Conservation (phyloP, 35 echinoderm and acorn worm species). For the Stichopus chloronotus region DNA sequence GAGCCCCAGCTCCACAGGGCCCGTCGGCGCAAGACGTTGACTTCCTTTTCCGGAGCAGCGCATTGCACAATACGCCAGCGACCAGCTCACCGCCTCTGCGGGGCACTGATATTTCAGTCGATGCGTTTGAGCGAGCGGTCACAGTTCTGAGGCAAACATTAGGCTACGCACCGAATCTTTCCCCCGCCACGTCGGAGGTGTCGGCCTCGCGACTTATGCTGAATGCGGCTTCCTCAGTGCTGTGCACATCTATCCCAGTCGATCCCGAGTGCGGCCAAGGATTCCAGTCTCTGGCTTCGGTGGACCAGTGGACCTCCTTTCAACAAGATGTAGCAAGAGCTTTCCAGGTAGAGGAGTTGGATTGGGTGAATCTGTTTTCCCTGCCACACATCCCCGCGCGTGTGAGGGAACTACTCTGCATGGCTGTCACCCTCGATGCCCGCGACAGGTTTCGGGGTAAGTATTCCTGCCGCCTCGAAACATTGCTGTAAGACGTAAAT, state of each 20-base stretch:
- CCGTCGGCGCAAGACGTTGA: too few relatives aligned
- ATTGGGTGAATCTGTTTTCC: background rate
- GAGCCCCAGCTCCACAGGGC: too few relatives aligned
- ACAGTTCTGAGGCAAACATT: background rate
- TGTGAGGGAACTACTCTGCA: background rate
- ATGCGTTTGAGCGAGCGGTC: too few relatives aligned
- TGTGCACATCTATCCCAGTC: background rate
- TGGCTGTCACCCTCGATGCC: background rate
- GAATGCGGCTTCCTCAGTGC: background rate
- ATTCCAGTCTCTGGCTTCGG: background rate
- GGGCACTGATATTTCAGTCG: too few relatives aligned
- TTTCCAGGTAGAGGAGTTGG: background rate
- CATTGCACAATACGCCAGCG: too few relatives aligned
- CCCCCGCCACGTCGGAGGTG: background rate
- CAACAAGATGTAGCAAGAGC: background rate
- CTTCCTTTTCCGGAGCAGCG: too few relatives aligned
- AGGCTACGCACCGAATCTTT: background rate
- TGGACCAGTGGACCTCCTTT: background rate
- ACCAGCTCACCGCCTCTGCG: too few relatives aligned
- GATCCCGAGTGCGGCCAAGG: background rate
- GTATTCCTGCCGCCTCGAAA: too few relatives aligned
- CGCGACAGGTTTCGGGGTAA: background rate
- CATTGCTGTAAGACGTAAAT: too few relatives aligned
- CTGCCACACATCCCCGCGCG: background rate
- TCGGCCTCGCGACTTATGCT: background rate